A percentile compares a stretch with the other conserved stretches of the same genome.
Evolutionary conservation across 2,797 vertebrate species (phyloP).

Genomic region (Sebastes alutus): DNA sequence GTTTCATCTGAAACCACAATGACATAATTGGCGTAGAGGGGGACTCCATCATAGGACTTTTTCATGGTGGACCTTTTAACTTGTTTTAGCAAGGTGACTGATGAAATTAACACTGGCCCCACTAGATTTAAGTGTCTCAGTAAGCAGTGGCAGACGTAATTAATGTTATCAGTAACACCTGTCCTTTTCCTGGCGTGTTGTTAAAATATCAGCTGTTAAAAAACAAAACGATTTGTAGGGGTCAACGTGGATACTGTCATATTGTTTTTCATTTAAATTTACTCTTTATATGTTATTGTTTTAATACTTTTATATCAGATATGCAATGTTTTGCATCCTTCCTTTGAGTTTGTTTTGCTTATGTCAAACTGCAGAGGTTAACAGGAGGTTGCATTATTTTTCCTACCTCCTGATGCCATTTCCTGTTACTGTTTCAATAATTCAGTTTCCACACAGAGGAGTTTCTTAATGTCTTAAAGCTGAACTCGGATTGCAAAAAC

Average conservation of each 20-base stretch:
- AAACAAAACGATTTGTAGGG: too few species aligned
- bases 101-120: too few species aligned
- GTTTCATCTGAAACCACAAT: background rate
- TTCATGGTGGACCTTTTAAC: background rate
- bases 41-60: background rate
- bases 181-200: background rate
- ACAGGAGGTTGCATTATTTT: background rate
- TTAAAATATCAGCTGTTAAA: background rate
- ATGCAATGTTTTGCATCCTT: background rate
- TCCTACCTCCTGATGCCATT: background rate
- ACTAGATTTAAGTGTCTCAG: too few species aligned
- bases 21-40: too few species aligned
- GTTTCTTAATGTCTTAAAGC: background rate
- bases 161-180: background rate
- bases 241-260: background rate
- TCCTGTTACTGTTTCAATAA: background rate
- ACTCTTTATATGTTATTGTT: background rate
- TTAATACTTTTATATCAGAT: background rate
- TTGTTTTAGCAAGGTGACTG: too few species aligned
- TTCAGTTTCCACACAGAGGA: background rate
- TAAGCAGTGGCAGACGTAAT: background rate
- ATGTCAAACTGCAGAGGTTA: background rate
- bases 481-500: background rate
- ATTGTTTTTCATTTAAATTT: background rate
- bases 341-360: background rate